These are phyloP conservation scores for Apis mellifera DNA, from an alignment of 1,140 invertebrate species.

Conservation along the genomic window DNA sequence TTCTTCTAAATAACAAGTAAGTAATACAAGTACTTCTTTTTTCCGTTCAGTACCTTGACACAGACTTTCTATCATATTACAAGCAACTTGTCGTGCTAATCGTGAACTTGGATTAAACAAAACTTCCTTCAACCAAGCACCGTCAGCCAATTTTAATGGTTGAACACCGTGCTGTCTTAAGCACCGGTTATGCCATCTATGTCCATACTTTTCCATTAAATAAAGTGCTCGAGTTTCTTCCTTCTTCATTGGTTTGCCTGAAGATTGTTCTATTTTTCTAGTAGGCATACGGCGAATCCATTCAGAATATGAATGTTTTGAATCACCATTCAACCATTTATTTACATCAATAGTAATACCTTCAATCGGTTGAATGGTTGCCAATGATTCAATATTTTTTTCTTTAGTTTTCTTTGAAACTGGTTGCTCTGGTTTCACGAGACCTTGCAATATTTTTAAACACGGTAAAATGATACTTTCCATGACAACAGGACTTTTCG, in stretches of 20 bases:
- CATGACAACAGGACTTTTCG: constrained; percentile 88
- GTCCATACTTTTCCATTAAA: constrained; percentile 90
- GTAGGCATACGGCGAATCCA: constrained; percentile 86
- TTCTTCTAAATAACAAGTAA: constrained; percentile 94
- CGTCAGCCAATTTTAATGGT: constrained; percentile 82
- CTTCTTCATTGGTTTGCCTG: constrained; percentile 74
- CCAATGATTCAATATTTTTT: constrained; percentile 82
- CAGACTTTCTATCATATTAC: constrained; percentile 92
- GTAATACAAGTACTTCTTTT: constrained; percentile 90
- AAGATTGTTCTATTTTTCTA: constrained; percentile 69
- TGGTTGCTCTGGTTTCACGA: constrained; percentile 87
- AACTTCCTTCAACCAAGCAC: constrained; percentile 93
- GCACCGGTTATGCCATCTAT: constrained; percentile 83
- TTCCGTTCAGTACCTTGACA: constrained; percentile 88
- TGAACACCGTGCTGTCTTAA: constrained; percentile 74
- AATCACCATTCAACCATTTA: constrained; percentile 89
- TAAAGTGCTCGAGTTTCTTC: constrained; percentile 83
- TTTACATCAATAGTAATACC: constrained; percentile 87
- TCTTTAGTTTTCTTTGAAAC: constrained; percentile 83
- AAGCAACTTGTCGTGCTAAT: constrained; percentile 93
- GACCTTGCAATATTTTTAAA: constrained; percentile 90
- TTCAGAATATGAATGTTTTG: constrained; percentile 86
- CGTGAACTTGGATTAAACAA: constrained; percentile 95
- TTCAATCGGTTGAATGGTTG: constrained; percentile 82
- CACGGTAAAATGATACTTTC: constrained; percentile 91